Percentiles rank a stretch among this genome's conserved stretches.
These are phyloP conservation scores for Micronycteris hirsuta DNA, from an alignment of 2,113 vertebrate species.

Conservation along the genomic window DNA sequence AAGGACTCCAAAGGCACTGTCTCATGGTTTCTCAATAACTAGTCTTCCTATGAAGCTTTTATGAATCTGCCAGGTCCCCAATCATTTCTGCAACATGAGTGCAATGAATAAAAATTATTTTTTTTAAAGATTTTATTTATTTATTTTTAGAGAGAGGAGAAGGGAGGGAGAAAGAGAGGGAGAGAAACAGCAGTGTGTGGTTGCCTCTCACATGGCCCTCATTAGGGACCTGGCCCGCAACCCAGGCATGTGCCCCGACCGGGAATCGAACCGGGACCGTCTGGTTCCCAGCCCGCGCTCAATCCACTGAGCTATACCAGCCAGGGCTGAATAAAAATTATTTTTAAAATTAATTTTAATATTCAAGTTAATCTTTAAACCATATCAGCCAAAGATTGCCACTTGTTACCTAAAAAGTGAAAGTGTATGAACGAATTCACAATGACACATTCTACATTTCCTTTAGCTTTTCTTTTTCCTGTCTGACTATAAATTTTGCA, in stretches of 20 bases:
- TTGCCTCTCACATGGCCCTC: no score
- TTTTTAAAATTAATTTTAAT: slow-evolving; percentile 7
- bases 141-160: no score
- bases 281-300: no score
- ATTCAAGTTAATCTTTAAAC: not conserved
- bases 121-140: no score
- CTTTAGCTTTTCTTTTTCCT: not conserved
- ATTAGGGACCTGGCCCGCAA: no score
- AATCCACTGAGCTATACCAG: no score
- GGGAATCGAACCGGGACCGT: no score
- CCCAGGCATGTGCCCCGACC: no score
- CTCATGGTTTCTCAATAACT: not conserved
- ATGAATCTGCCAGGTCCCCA: not conserved
- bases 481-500: not conserved
- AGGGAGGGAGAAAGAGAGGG: no score
- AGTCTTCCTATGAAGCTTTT: not conserved
- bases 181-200: no score
- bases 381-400: not conserved
- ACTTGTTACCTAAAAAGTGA: not conserved
- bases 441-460: not conserved
- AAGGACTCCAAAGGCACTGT: not conserved
- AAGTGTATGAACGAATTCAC: not conserved
- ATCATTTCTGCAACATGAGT: not conserved
- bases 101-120: not conserved
- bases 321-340: not conserved